Evolutionary conservation across 2,113 vertebrate genomes (phyloP), one percentile per base, ranked within the genome.

Genomic region (Pogonocichla stellata): DNA sequence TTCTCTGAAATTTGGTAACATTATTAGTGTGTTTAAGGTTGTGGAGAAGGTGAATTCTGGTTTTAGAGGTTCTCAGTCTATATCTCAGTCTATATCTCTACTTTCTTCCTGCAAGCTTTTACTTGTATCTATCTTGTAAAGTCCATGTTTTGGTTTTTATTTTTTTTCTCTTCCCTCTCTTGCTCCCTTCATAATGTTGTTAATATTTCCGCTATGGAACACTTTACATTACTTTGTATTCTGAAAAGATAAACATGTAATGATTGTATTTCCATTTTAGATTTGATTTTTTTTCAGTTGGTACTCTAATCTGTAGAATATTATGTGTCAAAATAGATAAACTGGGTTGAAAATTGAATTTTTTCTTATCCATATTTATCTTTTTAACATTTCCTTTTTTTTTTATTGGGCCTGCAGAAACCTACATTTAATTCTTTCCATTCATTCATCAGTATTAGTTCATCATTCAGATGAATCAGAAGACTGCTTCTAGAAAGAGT

Each of bases 241-340:
- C 28, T 77, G 40, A 43, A 90, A 92, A 74, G 48, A 69, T 87
- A 60, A 87, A 69, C 9, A 26, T 48, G 31, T 40, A 90, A 48
- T 31, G 82, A 26, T 51, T 87, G 19, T 69, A 26, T 19, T 93
- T 94, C 67, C 31, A 65, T 56, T 82, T 74, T 43, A 64, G n/a
- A 75, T 73, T 20, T 58, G 10, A 31, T 47, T 70, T 73, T 42
- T 89, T 90, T 88, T 81, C 31, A 73, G 19, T 42, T 79, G 18
- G 5, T 40, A 60, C 11, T 61, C 25, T 54, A 93, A 72, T 70
- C 51, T 78, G 19, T 61, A 12, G 51, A 80, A 36, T 53, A 34
- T 73, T 83, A 72, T 70, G 20, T 86, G 75, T 92, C 88, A 88
- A 79, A 86, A 58, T 9, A 90, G 83, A 80, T 93, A 96, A 86